Base-by-base conservation (phyloP, 2,888 invertebrate species). In the Ischnus inquisitorius region DNA sequence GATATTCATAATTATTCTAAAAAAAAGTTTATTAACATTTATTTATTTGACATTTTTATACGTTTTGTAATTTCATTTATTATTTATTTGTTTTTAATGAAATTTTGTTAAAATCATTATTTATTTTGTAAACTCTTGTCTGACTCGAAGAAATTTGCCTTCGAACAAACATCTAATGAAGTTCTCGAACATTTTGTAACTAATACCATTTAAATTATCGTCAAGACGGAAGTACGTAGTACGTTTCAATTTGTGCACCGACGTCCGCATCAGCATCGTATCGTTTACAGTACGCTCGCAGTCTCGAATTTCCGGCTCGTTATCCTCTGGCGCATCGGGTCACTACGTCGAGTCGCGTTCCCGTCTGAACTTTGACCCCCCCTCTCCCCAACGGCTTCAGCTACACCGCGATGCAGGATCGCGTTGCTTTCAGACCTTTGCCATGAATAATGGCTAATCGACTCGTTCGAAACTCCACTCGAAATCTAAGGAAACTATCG, bases 251-350 rank as follows among this genome's bases (percentile, higher is more conserved):
- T 67, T 8, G 57, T 28, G 39, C 57, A 14, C 34, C 54, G 28
- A 54, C 51, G 51, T 28, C 72, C 46, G 62, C 60, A 51, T 78
- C 48, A 62, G 19, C 67, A 22, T 34, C 25, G 14, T 16, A 41
- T 25, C 25, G 46, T 43, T 57, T 25, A 69, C 46, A 43, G 65
- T 68, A 68, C 60, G 39, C 76, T 76, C 79, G 64, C 46, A 60
- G 76, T 65, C 67, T 76, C 34, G 79, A 83, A 77, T 83, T 79
- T 79, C 83, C 79, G 79, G 83, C 76, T 83, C 83, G 79, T 83
- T 83, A 79, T 79, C 65, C 60, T 62, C 80, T 51, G 28, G 65
- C 64, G 79, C 76, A 82, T 78, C 82, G 67, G 82, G 78, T 79
- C 83, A 75, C 57, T 46, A 28, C 83, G 75, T 14, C 48, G 69